Evolutionary conservation across 1,140 invertebrate genomes (phyloP), one percentile per base, ranked within the genome.

Genomic region (Pseudobourletiella spinata): DNA sequence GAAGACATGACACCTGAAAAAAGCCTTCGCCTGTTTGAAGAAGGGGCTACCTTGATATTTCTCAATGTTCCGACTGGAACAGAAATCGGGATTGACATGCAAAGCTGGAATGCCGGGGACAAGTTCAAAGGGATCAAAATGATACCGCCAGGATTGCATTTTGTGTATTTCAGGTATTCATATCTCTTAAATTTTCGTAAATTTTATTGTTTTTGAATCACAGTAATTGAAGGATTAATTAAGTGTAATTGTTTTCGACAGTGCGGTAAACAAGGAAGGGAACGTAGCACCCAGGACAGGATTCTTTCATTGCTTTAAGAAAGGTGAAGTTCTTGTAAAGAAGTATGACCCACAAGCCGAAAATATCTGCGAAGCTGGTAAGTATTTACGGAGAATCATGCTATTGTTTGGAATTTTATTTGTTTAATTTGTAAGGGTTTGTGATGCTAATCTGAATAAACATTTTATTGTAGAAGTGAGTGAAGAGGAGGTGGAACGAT

Each of bases 141-240:
- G 93, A 98, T 99, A 66, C 95, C 95, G 1, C 91, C 92, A 16
- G 96, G 96, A 20, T 76, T 97, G 58, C 96, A 99, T 78, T 98
- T 89, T 74, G 79, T 98, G 8, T 90, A 92, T 77, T 96, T 89
- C 73, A 94, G 90, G 82, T 82, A n/a, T n/a, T 39, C 32, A 39
- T 39, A 11, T 39, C 32, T 39, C n/a, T 39, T 39, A 72, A 70
- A 39, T 39, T 59, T 67, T 52, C 28, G 25, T 56, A 35, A 16
- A 54, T 54, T 57, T 26, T 46, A 22, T 56, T 59, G 3, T 16
- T 18, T 46, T 44, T 42, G 25, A 28, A n/a, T n/a, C n/a, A n/a
- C n/a, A n/a, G n/a, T n/a, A n/a, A n/a, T n/a, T n/a, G n/a, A n/a
- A n/a, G n/a, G n/a, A n/a, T n/a, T n/a, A n/a, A n/a, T n/a, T n/a